Base-by-base conservation (phyloP, 1,140 invertebrate species). In the Acromyrmex heyeri region DNA sequence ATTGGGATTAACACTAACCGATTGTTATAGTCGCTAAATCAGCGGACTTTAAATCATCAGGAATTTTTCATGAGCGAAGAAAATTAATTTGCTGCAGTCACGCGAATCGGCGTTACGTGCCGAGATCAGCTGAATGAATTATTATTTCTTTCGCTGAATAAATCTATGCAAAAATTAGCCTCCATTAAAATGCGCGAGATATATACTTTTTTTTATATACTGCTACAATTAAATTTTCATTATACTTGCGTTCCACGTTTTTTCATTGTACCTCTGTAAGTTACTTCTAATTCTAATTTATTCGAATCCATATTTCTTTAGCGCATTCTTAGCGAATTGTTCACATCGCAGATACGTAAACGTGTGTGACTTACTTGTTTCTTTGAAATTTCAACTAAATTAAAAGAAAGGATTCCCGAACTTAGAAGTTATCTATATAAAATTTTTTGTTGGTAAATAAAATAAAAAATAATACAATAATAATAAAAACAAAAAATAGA, bases 51-150 rank as follows among this genome's bases (percentile, higher is more conserved):
- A 75, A 83, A 75, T 83, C 69, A 83, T 83, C n/a, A 38, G 69
- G 18, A 61, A 75, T 83, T 55, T 83, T 75, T 69, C 79, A 83
- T 75, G 79, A 69, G 79, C 69, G 79, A 61, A 62, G 69, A 83
- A 83, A 83, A 83, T 83, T 44, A 73, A 83, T 83, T 83, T 57
- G 79, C 48, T 34, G 38, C 55, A 83, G 79, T 83, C 79, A 83
- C 79, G 79, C 79, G 55, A 83, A 50, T 83, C 55, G 69, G 21
- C 69, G 69, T 75, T 83, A 83, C 27, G 14, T 62, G 69, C 57
- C 53, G 21, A 57, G 65, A 70, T 70, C 50, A 34, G 44, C 24
- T 27, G 69, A 61, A 27, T 38, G 69, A 83, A 44, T 81, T 81
- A 81, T 55, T 62, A 75, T 73, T 83, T 83, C 69, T 83, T 83